Base-by-base conservation (phyloP, 1,140 invertebrate genomes). In the Cotesia typhae region DNA sequence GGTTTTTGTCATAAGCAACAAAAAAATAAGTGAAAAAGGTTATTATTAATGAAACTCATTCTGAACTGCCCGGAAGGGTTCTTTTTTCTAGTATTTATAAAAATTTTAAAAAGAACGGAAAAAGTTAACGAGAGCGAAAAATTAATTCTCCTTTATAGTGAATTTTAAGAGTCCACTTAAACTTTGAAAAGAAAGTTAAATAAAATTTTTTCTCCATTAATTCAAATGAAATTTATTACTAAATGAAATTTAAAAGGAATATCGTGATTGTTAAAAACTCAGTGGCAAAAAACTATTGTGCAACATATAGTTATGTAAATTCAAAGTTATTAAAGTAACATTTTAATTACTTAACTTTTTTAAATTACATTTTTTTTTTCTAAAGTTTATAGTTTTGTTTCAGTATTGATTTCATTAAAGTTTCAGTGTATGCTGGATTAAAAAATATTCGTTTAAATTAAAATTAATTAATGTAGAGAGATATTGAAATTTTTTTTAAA, bases 121-220 rank as follows among this genome's bases (percentile, higher is more conserved):
- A 57, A 57, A 57, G 20, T 17, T 47, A 57, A 57, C 20, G 53
- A 57, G 53, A 20, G 53, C 20, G 53, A 61, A 61, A 61, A 28
- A 35, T 61, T 10, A 61, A 61, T 28, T 61, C 20, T 17, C 59
- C 59, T 61, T 20, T 28, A n/a, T 28, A 7, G 59, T 28, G 20
- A 61, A 28, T 28, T 35, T 61, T 20, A 61, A 61, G 55, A 17
- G 59, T 61, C 28, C 28, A 28, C 5, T 36, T 20, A 28, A 35
- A 61, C 4, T 12, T 20, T 35, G 28, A 35, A 35, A 12, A 20
- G 7, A 61, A 61, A 61, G 35, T 10, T 52, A 61, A 61, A 28
- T 10, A 60, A 28, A 36, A 12, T 35, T 35, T 12, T 20, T 61
- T 36, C 9, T 28, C 10, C 10, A n/a, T 57, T 57, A 17, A 57